These are phyloP conservation scores for Enteromius mattozi DNA, from an alignment of 2,797 vertebrate genomes.

Conservation along the genomic window DNA sequence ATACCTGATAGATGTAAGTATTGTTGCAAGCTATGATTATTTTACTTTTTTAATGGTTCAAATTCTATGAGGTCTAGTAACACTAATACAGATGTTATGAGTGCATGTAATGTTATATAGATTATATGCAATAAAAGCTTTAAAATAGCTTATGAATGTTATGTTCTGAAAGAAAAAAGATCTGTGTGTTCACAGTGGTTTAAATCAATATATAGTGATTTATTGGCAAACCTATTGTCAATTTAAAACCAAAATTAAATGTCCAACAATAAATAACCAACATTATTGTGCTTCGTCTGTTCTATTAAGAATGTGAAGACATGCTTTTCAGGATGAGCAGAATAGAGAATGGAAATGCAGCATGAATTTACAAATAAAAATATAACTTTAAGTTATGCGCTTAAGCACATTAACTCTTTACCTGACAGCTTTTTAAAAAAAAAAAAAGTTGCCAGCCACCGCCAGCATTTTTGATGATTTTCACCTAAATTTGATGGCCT, in stretches of 20 bases:
- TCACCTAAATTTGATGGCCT: too few relatives aligned
- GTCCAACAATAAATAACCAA: not conserved
- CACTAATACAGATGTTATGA: not conserved
- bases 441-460: too few relatives aligned
- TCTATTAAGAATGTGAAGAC: not conserved
- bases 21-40: not conserved
- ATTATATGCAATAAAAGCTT: not conserved
- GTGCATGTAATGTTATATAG: not conserved
- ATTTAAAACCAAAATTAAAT: not conserved
- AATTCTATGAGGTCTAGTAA: not conserved
- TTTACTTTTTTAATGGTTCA: not conserved
- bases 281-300: not conserved
- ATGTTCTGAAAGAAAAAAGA: not conserved
- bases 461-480: too few relatives aligned
- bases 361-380: not conserved
- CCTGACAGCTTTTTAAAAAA: too few relatives aligned
- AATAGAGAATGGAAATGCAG: not conserved
- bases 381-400: not conserved
- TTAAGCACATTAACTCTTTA: not conserved
- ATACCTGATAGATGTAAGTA: slow-evolving; percentile 80
- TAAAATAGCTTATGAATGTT: not conserved
- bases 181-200: not conserved
- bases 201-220: not conserved
- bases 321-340: not conserved
- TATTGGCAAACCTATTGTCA: not conserved